Base-by-base conservation (phyloP, 1,140 invertebrate species). In the Plectrocnemia conspersa region DNA sequence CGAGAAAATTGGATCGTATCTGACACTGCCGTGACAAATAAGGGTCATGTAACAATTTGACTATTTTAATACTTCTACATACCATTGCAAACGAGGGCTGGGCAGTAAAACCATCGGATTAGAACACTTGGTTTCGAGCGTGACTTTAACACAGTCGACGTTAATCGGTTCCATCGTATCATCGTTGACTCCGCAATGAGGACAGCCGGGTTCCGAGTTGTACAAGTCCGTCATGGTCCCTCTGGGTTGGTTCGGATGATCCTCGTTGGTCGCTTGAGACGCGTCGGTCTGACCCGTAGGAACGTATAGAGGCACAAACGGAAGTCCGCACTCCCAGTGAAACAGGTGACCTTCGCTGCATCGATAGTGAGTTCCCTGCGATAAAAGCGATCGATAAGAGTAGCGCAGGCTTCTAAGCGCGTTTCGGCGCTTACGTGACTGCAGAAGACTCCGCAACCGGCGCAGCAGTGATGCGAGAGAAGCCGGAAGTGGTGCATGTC, bases 361-460 rank as follows among this genome's bases (percentile, higher is more conserved):
- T 57, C 85, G 82, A 35, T 83, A 77, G 70, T 89, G 89, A 56
- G 78, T 78, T 21, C 88, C 88, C 78, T 90, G 82, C 48, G 33
- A 46, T 10, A 54, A 23, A n/a, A n/a, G n/a, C n/a, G n/a, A n/a
- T n/a, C n/a, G n/a, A n/a, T n/a, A n/a, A n/a, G n/a, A n/a, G n/a
- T n/a, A n/a, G n/a, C n/a, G n/a, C n/a, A n/a, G n/a, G n/a, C n/a
- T n/a, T n/a, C n/a, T n/a, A n/a, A n/a, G n/a, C n/a, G n/a, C n/a
- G n/a, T n/a, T n/a, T n/a, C n/a, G n/a, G n/a, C n/a, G n/a, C 59
- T 66, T 66, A 87, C 92, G 79, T 94, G 90, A 22, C 91, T 88
- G 66, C 92, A 96, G 69, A 93, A 97, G 13, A 91, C 73, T 4
- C 92, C 93, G 71, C 93, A 97, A 0, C 84, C 83, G 0, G 91